A percentile compares a stretch with the other conserved stretches of the same genome.
phyloP scores from a whole-genome alignment of 2,797 vertebrate genomes.

The Sylvilagus floridanus region DNA sequence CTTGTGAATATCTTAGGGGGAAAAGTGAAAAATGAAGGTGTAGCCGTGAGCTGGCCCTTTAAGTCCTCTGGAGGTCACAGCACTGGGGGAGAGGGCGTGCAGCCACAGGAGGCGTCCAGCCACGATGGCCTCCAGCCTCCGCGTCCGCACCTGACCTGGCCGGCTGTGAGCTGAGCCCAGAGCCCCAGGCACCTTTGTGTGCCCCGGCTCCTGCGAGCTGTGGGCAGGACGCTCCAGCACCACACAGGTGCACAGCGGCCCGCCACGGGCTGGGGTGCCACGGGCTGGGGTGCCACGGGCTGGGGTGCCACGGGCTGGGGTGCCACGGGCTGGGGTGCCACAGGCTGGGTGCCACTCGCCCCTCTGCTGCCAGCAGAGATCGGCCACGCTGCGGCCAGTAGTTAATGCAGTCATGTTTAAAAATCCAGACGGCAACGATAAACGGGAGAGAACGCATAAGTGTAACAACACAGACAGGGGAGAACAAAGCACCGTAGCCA shows the following conservation, averaged over 20 bases:
- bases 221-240: not conserved
- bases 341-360: too few relatives aligned
- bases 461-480: not conserved
- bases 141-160: not conserved
- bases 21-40: not conserved
- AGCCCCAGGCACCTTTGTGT: rapidly evolving
- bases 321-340: too few relatives aligned
- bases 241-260: not conserved
- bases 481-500: rapidly evolving
- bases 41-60: not conserved
- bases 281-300: too few relatives aligned
- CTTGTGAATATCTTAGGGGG: not conserved
- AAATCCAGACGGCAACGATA: not conserved
- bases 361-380: too few relatives aligned
- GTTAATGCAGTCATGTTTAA: not conserved
- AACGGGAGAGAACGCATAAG: not conserved
- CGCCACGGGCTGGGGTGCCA: too few relatives aligned
- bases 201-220: too few relatives aligned
- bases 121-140: not conserved
- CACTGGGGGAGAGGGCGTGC: not conserved
- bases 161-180: not conserved
- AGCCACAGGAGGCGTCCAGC: rapidly evolving
- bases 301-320: too few relatives aligned
- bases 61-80: not conserved
- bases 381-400: too few relatives aligned